Conservation (phyloP, 2,113 vertebrate genomes). For the Oriolus oriolus region DNA sequence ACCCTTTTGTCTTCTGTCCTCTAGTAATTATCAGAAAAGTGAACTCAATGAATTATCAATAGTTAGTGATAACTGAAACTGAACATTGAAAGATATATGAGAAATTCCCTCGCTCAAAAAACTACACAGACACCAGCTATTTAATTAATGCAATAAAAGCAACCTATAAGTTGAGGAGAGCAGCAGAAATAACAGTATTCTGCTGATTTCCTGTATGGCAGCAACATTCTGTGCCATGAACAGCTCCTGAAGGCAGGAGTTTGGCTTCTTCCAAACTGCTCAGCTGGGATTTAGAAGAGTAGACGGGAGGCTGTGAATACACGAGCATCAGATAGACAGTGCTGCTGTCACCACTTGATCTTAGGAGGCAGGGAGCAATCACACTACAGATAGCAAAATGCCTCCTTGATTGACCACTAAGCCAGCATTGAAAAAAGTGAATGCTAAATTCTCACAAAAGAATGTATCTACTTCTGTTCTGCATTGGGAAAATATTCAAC, state of each 20-base stretch:
- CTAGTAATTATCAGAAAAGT: not conserved
- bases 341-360: not conserved
- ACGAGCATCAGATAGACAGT: not conserved
- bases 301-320: not conserved
- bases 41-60: not conserved
- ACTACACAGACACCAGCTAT: not conserved
- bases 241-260: not conserved
- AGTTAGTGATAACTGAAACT: not conserved
- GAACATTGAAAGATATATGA: not conserved
- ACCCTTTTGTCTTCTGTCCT: not conserved
- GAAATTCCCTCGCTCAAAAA: not conserved
- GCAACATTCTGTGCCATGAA: not conserved
- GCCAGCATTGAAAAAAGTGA: not conserved
- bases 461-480: not conserved
- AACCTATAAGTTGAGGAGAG: not conserved
- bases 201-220: not conserved
- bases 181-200: not conserved
- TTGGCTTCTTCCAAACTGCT: not conserved
- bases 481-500: not conserved
- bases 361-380: not conserved
- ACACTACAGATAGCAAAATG: not conserved
- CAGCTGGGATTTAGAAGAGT: not conserved
- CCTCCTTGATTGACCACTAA: not conserved
- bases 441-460: not conserved
- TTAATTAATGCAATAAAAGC: not conserved